Evolutionary conservation across 2,113 vertebrate genomes (phyloP).

Genomic region (Boulengeromyrus knoepffleri): DNA sequence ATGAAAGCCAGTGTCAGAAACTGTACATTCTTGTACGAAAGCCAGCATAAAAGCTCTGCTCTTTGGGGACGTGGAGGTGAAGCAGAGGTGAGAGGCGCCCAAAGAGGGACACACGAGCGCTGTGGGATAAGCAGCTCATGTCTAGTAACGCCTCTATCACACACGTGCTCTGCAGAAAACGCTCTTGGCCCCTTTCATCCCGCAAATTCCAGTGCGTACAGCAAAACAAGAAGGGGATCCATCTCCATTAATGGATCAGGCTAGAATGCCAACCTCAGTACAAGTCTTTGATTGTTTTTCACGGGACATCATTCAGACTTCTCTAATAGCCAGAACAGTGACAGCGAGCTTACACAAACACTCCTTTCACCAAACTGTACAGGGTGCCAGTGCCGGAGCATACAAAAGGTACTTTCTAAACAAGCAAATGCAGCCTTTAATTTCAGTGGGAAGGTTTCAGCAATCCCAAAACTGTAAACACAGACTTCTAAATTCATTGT

Average conservation of each 20-base stretch:
- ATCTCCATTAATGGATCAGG: slow-evolving; percentile 8
- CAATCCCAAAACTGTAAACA: not conserved
- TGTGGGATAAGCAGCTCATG: not conserved
- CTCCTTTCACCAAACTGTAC: slow-evolving; percentile 19
- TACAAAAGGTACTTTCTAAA: slow-evolving; percentile 26
- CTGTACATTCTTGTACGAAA: not conserved
- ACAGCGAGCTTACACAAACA: slow-evolving; percentile 23
- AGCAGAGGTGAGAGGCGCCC: not conserved
- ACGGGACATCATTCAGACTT: slow-evolving; percentile 28
- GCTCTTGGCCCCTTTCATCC: not conserved
- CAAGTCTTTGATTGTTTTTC: slow-evolving; percentile 29
- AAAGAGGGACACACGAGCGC: not conserved
- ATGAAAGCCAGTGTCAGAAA: not conserved
- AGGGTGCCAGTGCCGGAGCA: not conserved
- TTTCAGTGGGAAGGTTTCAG: not conserved
- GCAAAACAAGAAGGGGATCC: not conserved
- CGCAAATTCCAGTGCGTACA: not conserved
- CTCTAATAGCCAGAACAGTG: slow-evolving; percentile 16
- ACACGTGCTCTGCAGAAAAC: not conserved
- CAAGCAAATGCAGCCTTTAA: not conserved
- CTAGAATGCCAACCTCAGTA: slow-evolving; percentile 15
- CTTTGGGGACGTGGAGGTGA: not conserved
- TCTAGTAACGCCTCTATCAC: not conserved
- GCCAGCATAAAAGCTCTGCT: not conserved
- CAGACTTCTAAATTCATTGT: not conserved